Base-by-base conservation (phyloP, 2,888 invertebrate species). In the Cataglyphis cursor region DNA sequence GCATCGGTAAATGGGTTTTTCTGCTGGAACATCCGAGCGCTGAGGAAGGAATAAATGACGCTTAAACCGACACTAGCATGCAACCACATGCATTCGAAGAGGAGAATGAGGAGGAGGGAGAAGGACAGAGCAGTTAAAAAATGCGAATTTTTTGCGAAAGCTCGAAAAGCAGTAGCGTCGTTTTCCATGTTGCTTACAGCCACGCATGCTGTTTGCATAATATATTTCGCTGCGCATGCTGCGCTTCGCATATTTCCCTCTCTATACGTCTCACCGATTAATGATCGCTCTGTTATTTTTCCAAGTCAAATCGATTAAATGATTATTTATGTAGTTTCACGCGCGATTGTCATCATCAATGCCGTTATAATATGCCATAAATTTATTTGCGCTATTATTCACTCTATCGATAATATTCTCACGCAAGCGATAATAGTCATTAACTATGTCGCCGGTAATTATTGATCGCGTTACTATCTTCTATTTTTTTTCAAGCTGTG, bases 1-100 rank as follows among this genome's bases (percentile, higher is more conserved):
- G 74, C 75, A 75, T 85, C 68, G 85, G 82, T 83, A 88, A 88
- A 88, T 88, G 89, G 82, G 87, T 88, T 89, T 83, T 68, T 73
- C 78, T 78, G n/a, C 44, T 15, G 64, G 38, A 66, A 80, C 75
- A 87, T 84, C 51, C 48, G 54, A 21, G 80, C 54, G 68, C 73
- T 35, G 59, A 83, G 62, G 66, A 73, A 82, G 74, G 76, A 82
- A 83, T 65, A 82, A 85, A 84, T 64, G 89, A 80, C 66, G 80
- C 72, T 87, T 83, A 73, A 83, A 83, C 75, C 66, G 68, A 82
- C 80, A 82, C 73, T 48, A 41, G n/a, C 41, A 54, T 51, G 64
- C 64, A 24, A 48, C 35, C 35, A 18, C 75, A 24, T 66, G 41
- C 41, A 57, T 10, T 3, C 24, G 21, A 59, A 21, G 28, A 59